Base-by-base conservation (phyloP, 2,113 vertebrate genomes). In the Eonycteris spelaea region DNA sequence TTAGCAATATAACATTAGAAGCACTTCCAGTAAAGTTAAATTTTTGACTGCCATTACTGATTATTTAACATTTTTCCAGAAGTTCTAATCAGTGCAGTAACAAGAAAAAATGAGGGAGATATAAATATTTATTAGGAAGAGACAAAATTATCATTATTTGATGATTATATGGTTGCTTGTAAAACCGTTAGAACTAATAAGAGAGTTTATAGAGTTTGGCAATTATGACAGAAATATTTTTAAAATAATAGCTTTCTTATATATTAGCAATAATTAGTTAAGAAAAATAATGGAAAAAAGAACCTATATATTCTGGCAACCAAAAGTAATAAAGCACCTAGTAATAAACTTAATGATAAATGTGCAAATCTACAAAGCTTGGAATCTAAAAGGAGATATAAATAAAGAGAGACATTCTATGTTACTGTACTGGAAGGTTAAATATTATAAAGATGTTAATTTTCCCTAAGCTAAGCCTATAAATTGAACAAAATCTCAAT, bases 211-310 rank as follows among this genome's bases (percentile, higher is more conserved):
- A 79, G 78, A 68, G n/a, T 59, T 84, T 84, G 70, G 14, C 48
- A 84, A 33, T 94, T 94, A 35, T 75, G 70, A 61, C 59, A 74
- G 33, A 79, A 88, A 87, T 82, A 70, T 67, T 87, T 83, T 51
- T 28, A 87, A 95, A 74, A n/a, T 45, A 79, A 74, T 48, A 57
- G 38, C n/a, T 84, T 75, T 28, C 43, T 75, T 33, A 61, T 70
- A 5, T 61, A 70, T 40, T n/a, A 59, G 22, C 51, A 91, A 78
- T 35, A 75, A 57, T 84, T 57, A 74, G 30, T 55, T 89, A 78
- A 86, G n/a, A 70, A 78, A 53, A 15, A 53, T 43, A 61, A 63
- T 77, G 48, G 40, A 70, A 59, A 53, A 68, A 94, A 94, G 68
- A 53, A 85, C 21, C 21, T 28, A 61, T 53, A 38, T 48, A 70